phyloP scores from a whole-genome alignment of 2,888 invertebrate genomes.

The Agrypnus murinus region DNA sequence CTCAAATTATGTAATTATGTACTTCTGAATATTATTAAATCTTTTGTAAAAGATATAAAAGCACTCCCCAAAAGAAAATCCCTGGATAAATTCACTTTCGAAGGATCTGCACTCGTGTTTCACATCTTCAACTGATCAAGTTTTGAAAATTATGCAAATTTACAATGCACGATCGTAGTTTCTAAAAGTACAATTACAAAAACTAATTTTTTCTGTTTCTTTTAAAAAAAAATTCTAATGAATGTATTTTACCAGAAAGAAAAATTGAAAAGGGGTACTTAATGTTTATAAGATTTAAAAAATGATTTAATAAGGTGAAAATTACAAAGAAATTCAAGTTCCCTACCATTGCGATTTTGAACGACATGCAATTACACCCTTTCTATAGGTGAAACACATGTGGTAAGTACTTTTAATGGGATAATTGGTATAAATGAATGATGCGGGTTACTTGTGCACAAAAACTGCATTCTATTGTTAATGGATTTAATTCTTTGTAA shows the following conservation, averaged over 20 bases:
- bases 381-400: slow-evolving; percentile 10
- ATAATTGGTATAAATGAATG: slow-evolving; percentile 39
- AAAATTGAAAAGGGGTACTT: background rate
- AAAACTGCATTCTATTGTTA: no score
- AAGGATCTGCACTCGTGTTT: background rate
- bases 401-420: slow-evolving; percentile 28
- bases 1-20: slow-evolving; percentile 58
- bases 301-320: slow-evolving; percentile 20
- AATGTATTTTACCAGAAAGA: no score
- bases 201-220: no score
- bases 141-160: no score
- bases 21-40: slow-evolving; percentile 42
- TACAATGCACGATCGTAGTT: background rate
- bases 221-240: background rate
- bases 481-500: no score
- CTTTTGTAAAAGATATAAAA: slow-evolving; percentile 15
- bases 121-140: background rate
- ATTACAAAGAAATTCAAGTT: slow-evolving; percentile 21
- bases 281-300: background rate
- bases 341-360: slow-evolving; percentile 19
- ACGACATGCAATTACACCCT: slow-evolving; percentile 27
- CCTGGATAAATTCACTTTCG: background rate
- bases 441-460: slow-evolving; percentile 35
- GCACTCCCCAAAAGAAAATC: no score
- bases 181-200: background rate